These are phyloP conservation scores for Theristicus caerulescens DNA, from an alignment of 2,113 vertebrate species.

Conservation along the genomic window DNA sequence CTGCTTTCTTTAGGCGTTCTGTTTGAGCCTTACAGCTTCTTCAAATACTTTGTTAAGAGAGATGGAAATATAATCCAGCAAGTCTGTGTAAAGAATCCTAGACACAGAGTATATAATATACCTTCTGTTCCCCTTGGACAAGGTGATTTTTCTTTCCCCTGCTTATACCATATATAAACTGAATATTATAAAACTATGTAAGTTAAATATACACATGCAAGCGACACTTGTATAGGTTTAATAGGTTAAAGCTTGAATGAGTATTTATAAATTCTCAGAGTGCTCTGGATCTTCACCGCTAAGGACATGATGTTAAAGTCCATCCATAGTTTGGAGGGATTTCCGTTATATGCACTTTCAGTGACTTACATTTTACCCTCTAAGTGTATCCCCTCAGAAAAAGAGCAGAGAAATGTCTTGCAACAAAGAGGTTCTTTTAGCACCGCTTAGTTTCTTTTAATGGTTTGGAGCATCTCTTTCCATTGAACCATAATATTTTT, in stretches of 20 bases:
- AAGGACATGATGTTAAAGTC: constrained; percentile 14
- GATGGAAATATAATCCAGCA: constrained; percentile 47
- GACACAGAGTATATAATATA: constrained; percentile 40
- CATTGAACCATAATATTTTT: constrained; percentile 42
- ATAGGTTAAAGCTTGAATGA: constrained; percentile 42
- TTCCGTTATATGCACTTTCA: constrained; percentile 34
- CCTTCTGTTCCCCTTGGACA: constrained; percentile 31
- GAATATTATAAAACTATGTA: constrained; percentile 23
- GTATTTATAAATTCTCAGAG: constrained; percentile 49
- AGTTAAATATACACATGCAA: constrained; percentile 35
- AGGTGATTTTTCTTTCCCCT: constrained; percentile 53
- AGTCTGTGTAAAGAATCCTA: constrained; percentile 36
- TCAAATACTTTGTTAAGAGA: constrained; percentile 35
- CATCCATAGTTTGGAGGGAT: background rate
- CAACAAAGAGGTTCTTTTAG: background rate
- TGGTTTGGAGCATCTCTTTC: constrained; percentile 5
- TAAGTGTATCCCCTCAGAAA: constrained; percentile 35
- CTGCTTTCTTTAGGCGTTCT: background rate
- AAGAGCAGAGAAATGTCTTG: background rate
- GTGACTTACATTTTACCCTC: background rate
- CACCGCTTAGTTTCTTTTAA: background rate
- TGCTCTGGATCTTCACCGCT: constrained; percentile 12
- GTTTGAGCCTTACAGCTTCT: constrained; percentile 43
- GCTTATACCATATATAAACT: constrained; percentile 41
- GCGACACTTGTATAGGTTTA: constrained; percentile 30